A percentile compares a stretch with the other conserved stretches of the same genome.
Conservation (phyloP, 2,113 vertebrate species). For the Ceuthmochares aereus region DNA sequence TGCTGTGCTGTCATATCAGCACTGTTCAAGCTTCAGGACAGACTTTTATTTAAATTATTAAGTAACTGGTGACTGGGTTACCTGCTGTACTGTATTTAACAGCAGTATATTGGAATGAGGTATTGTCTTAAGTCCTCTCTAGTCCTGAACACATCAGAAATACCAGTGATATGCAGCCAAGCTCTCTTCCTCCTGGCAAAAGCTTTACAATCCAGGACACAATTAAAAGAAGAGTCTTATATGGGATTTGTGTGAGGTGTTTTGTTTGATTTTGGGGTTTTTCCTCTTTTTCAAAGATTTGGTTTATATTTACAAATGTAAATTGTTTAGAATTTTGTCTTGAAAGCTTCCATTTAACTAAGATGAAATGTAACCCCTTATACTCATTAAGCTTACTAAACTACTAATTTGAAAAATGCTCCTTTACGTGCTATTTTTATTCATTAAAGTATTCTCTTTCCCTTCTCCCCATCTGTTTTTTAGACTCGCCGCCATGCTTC, state of each 20-base stretch:
- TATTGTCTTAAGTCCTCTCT: neutral
- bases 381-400: neutral
- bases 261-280: neutral
- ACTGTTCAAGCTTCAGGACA: neutral
- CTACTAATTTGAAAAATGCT: neutral
- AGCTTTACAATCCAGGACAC: neutral
- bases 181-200: neutral
- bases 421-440: neutral
- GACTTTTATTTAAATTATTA: neutral
- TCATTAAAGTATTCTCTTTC: neutral
- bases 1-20: neutral
- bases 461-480: neutral
- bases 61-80: neutral
- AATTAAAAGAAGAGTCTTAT: neutral
- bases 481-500: conserved; percentile 84
- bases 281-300: neutral
- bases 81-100: neutral
- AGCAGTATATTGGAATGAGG: neutral
- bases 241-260: neutral
- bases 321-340: neutral
- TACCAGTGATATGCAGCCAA: neutral
- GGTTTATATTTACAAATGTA: neutral
- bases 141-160: neutral
- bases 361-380: neutral
- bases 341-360: neutral